Percentiles rank a stretch among this genome's conserved stretches.
Conservation (phyloP, 2,113 vertebrate species). For the Carollia perspicillata region DNA sequence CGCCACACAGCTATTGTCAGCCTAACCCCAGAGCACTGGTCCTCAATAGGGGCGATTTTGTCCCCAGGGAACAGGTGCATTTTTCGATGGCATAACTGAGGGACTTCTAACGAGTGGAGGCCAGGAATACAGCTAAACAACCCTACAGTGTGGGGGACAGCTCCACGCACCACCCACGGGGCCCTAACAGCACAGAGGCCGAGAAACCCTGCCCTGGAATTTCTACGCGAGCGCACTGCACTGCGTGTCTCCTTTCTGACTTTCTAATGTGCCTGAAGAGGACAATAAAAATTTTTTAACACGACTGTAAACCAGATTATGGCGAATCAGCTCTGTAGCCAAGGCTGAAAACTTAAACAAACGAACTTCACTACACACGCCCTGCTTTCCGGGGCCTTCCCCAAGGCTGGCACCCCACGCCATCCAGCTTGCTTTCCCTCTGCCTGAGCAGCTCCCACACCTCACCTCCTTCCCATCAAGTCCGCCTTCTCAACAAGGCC, state of each 20-base stretch:
- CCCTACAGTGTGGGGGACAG: neutral
- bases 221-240: too few relatives aligned
- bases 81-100: neutral
- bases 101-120: neutral
- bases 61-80: neutral
- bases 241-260: neutral
- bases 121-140: neutral
- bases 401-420: neutral
- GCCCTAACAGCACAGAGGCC: neutral
- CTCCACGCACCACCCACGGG: rapidly evolving
- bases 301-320: neutral
- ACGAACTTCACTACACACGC: too few relatives aligned
- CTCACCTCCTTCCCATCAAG: neutral
- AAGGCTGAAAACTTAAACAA: neutral
- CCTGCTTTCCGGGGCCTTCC: neutral
- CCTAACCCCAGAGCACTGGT: neutral
- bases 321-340: neutral
- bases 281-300: neutral
- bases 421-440: neutral
- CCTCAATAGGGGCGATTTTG: neutral
- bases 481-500: neutral
- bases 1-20: neutral
- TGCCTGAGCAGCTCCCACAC: neutral
- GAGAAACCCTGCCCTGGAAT: neutral
- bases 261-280: neutral